phyloP scores from a whole-genome alignment of 2,797 vertebrate species.

The Manis javanica region DNA sequence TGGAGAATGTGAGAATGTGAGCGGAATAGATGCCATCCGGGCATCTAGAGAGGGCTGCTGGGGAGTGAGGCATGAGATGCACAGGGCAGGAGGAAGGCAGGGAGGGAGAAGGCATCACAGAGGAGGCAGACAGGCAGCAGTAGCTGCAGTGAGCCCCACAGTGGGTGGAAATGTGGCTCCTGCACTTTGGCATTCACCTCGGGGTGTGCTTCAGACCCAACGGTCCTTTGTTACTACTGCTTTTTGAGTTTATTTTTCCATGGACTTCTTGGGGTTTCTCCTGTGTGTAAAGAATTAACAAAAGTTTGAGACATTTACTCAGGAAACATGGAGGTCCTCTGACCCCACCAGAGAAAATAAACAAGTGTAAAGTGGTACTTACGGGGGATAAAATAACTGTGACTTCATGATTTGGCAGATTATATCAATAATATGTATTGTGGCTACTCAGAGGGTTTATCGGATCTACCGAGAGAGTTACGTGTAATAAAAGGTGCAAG shows the following conservation, averaged over 20 bases:
- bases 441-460: neutral
- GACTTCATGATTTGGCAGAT: conserved; percentile 35
- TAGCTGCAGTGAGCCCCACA: neutral
- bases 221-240: neutral
- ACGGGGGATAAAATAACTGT: conserved; percentile 46
- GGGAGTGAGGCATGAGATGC: neutral
- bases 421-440: neutral
- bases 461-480: neutral
- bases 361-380: conserved; percentile 74
- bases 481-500: neutral
- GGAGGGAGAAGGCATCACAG: neutral
- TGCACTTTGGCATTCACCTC: neutral
- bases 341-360: conserved; percentile 80
- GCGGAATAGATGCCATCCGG: neutral
- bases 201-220: neutral
- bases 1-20: neutral
- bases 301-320: conserved; percentile 79
- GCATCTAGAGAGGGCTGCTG: neutral
- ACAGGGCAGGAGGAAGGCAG: neutral
- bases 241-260: conserved; percentile 77
- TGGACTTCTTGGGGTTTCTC: conserved; percentile 67
- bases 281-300: conserved; percentile 69
- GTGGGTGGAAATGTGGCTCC: neutral
- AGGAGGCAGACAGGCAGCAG: neutral
- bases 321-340: conserved; percentile 75